These are phyloP conservation scores for Spinus olivaceus DNA, from an alignment of 2,797 vertebrate genomes.

Conservation along the genomic window DNA sequence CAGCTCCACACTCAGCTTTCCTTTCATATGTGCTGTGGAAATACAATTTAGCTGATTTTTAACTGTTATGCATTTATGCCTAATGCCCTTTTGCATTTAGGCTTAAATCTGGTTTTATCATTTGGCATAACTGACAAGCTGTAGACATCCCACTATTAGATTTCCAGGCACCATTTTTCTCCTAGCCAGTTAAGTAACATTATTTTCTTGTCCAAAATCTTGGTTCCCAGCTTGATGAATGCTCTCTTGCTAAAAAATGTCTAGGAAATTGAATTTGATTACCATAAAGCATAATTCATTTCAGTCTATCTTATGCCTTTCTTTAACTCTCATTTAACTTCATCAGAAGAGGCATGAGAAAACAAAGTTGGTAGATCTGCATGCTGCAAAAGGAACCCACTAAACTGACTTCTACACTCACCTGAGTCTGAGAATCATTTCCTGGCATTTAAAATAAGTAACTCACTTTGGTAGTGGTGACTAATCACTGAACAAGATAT, in stretches of 20 bases:
- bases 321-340: neutral
- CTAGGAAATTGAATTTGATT: conserved; percentile 13
- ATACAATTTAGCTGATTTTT: neutral
- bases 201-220: conserved; percentile 26
- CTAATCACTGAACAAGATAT: rapidly evolving
- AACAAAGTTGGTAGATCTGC: neutral
- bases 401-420: neutral
- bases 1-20: neutral
- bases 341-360: neutral
- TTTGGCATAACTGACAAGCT: neutral
- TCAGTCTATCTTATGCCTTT: neutral
- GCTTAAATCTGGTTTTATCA: conserved; percentile 10
- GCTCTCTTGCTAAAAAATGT: neutral
- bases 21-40: neutral
- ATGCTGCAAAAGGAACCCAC: neutral
- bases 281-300: conserved; percentile 16
- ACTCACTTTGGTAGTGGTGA: neutral
- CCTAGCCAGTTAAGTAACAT: neutral
- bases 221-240: neutral
- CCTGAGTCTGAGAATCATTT: neutral
- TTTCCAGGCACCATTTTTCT: neutral
- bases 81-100: neutral
- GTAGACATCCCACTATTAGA: neutral
- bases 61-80: neutral
- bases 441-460: neutral